Evolutionary conservation across 2,797 vertebrate genomes (phyloP).

Genomic region (Phaenicophaeus curvirostris): DNA sequence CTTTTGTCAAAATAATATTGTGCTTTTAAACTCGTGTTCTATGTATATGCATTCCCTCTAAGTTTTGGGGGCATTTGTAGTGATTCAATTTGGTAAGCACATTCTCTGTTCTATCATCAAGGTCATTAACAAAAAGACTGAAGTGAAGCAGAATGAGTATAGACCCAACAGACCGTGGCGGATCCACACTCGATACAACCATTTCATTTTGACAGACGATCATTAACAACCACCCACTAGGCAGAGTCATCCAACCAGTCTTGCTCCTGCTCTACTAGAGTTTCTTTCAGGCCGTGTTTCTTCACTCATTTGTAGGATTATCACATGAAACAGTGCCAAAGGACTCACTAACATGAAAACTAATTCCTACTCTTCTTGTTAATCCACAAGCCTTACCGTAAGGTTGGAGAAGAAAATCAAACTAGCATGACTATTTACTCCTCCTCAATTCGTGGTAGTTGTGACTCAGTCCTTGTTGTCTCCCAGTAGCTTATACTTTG

Average conservation of each 20-base stretch:
- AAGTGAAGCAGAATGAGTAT: slow-evolving; percentile 38
- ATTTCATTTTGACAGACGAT: slow-evolving; percentile 52
- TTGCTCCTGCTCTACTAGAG: neutral
- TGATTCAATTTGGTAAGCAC: neutral
- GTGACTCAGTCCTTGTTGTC: neutral
- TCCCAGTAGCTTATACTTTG: neutral
- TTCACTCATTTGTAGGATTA: neutral
- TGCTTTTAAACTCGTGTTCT: neutral
- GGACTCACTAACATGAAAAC: neutral
- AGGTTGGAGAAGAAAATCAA: neutral
- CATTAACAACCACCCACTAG: slow-evolving; percentile 41
- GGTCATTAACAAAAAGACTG: slow-evolving; percentile 43
- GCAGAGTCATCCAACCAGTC: neutral
- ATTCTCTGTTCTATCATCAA: slow-evolving; percentile 7
- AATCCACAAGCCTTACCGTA: neutral
- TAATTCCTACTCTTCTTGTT: neutral
- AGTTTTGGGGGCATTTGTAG: neutral
- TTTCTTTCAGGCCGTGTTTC: slow-evolving; percentile 20
- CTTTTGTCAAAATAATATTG: neutral
- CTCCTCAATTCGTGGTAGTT: neutral
- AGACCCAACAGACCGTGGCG: slow-evolving; percentile 28
- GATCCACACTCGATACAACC: slow-evolving; percentile 39
- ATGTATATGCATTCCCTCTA: neutral
- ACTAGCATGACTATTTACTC: neutral
- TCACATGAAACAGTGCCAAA: neutral